phyloP scores from a whole-genome alignment of 92 coral and sea anemone species.

The Phenganax subtilis region DNA sequence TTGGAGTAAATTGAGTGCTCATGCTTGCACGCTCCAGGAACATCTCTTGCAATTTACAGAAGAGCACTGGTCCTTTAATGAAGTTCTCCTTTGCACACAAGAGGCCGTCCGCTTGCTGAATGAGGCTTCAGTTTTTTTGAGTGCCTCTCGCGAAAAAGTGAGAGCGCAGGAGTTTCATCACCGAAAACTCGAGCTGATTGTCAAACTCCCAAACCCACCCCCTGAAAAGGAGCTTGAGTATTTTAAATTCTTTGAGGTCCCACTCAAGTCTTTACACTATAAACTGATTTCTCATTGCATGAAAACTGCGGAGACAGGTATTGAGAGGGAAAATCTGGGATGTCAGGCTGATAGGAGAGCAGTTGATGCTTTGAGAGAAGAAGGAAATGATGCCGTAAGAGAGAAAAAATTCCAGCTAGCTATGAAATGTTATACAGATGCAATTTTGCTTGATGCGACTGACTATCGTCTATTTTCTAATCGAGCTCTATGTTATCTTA shows the following conservation, averaged over 20 bases:
- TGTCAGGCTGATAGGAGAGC: not conserved
- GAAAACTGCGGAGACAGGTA: not conserved
- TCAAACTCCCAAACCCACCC: too few species aligned
- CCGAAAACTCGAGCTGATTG: too few species aligned
- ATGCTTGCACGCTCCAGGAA: too few species aligned
- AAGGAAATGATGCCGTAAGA: slow-evolving; percentile 62
- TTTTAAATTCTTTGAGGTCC: slow-evolving; percentile 52
- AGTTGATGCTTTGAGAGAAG: slow-evolving; percentile 48
- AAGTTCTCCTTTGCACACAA: too few species aligned
- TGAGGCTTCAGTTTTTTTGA: too few species aligned
- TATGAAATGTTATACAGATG: slow-evolving; percentile 43
- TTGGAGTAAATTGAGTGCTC: too few species aligned
- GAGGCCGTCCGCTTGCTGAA: too few species aligned
- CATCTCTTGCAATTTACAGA: too few species aligned
- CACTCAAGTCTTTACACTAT: slow-evolving; percentile 45
- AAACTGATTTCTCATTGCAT: slow-evolving; percentile 63
- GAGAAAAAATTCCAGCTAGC: slow-evolving; percentile 44
- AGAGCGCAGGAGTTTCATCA: too few species aligned
- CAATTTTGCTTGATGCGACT: slow-evolving; percentile 28
- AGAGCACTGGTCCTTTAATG: too few species aligned
- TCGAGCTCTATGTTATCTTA: slow-evolving; percentile 65
- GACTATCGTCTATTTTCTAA: slow-evolving; percentile 53
- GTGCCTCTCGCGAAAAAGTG: too few species aligned
- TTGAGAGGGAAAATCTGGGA: not conserved
- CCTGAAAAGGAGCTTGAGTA: slow-evolving; percentile 2